Evolutionary conservation across 1,140 invertebrate species (phyloP).

Genomic region (Archivesica marissinica): DNA sequence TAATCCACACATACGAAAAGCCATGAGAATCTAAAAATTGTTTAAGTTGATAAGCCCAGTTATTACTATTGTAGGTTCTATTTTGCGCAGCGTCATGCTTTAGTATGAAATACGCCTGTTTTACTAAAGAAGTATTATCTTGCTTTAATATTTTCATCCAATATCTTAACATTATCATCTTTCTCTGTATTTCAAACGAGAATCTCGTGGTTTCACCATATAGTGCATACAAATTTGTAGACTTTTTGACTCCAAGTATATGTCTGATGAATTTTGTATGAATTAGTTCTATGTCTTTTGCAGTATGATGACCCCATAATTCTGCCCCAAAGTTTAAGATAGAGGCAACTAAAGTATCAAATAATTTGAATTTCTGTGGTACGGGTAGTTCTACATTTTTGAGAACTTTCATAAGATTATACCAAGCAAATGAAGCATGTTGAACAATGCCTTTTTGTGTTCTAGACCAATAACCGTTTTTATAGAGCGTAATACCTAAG

Average conservation of each 20-base stretch:
- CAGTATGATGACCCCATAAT: not conserved
- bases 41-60: conserved; percentile 14
- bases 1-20: not conserved
- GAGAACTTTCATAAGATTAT: conserved; percentile 11
- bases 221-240: not conserved
- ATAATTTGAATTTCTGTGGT: conserved; percentile 11
- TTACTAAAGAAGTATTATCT: not conserved
- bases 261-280: conserved; percentile 15
- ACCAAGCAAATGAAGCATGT: not conserved
- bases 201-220: conserved; percentile 18
- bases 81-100: not conserved
- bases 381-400: not conserved
- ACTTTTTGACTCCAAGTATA: conserved; percentile 2
- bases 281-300: not conserved
- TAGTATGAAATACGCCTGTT: not conserved
- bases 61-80: not conserved
- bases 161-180: not conserved
- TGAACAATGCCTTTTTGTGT: conserved; percentile 13
- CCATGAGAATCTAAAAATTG: not conserved
- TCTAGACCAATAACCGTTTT: conserved; percentile 2
- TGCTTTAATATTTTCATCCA: conserved; percentile 13
- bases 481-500: not conserved
- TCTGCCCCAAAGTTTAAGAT: not conserved
- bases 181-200: not conserved
- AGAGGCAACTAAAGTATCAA: conserved; percentile 17